phyloP scores from a whole-genome alignment of 2,797 vertebrate species.

The Philypnodon macrostomus region DNA sequence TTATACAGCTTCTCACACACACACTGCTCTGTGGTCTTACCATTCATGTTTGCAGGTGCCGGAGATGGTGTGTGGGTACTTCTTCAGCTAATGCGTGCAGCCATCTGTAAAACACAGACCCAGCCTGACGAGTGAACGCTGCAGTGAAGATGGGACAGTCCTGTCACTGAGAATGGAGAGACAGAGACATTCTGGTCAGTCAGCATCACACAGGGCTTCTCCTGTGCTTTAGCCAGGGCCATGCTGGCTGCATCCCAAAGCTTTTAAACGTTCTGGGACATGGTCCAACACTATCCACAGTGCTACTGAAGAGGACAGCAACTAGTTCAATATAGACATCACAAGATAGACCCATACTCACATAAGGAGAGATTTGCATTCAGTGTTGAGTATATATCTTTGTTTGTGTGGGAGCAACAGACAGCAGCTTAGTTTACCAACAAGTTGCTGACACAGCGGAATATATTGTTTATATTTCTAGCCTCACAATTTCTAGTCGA shows the following conservation, averaged over 20 bases:
- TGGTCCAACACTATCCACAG: slow-evolving; percentile 43
- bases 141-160: slow-evolving; percentile 49
- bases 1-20: slow-evolving; percentile 10
- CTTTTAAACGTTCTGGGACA: slow-evolving; percentile 54
- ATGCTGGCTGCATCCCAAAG: slow-evolving; percentile 53
- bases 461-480: background rate
- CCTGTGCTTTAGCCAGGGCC: slow-evolving; percentile 56
- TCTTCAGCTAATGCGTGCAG: slow-evolving; percentile 61
- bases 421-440: background rate
- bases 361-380: slow-evolving; percentile 4
- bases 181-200: slow-evolving; percentile 55
- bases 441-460: background rate
- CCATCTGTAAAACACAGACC: slow-evolving; percentile 70
- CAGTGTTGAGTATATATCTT: background rate
- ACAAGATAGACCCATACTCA: slow-evolving; percentile 8
- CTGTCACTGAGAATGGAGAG: slow-evolving; percentile 31
- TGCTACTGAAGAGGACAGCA: slow-evolving; percentile 21
- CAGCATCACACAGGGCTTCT: slow-evolving; percentile 71
- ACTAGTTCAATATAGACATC: slow-evolving; percentile 21
- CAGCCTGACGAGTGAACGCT: slow-evolving; percentile 54
- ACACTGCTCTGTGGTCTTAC: slow-evolving; percentile 52
- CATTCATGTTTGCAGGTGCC: slow-evolving; percentile 69
- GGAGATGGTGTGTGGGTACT: slow-evolving; percentile 31
- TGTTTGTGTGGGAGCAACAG: background rate
- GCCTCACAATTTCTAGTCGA: background rate